Evolutionary conservation across 2,797 vertebrate genomes (phyloP).

Genomic region (Nyctibius grandis): DNA sequence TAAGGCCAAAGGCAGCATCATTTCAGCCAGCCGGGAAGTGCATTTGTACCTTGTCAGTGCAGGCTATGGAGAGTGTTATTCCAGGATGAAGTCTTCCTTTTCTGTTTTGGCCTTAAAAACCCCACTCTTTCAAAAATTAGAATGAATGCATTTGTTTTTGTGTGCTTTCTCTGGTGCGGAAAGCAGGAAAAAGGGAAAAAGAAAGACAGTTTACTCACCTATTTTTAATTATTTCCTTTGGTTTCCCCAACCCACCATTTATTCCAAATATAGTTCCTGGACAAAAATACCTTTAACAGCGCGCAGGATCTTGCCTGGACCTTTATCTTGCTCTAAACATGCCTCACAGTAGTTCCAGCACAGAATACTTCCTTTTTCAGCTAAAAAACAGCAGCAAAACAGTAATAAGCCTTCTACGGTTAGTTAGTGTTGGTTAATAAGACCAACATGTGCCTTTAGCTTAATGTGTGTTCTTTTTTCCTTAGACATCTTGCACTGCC

Average conservation of each 20-base stretch:
- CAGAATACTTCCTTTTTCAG: not conserved
- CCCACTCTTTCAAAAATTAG: not conserved
- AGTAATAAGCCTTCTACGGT: not conserved
- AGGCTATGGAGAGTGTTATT: not conserved
- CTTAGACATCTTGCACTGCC: not conserved
- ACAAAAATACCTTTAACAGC: not conserved
- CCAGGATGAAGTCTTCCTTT: not conserved
- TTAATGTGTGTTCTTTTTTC: not conserved
- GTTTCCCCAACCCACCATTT: not conserved
- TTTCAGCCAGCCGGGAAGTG: not conserved
- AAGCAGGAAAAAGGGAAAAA: not conserved
- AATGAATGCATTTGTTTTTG: not conserved
- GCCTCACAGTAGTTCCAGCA: not conserved
- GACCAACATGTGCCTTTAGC: not conserved
- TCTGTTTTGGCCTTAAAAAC: not conserved
- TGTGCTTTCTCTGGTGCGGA: not conserved
- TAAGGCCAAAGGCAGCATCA: not conserved
- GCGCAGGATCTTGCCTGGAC: not conserved
- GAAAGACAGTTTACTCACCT: not conserved
- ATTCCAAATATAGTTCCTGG: not conserved
- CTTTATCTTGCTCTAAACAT: not conserved
- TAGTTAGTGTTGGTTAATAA: not conserved
- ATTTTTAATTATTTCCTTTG: not conserved
- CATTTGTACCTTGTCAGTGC: not conserved
- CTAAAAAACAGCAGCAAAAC: not conserved